Conservation (phyloP, 2,888 invertebrate genomes). For the Tryphoninae sp. region DNA sequence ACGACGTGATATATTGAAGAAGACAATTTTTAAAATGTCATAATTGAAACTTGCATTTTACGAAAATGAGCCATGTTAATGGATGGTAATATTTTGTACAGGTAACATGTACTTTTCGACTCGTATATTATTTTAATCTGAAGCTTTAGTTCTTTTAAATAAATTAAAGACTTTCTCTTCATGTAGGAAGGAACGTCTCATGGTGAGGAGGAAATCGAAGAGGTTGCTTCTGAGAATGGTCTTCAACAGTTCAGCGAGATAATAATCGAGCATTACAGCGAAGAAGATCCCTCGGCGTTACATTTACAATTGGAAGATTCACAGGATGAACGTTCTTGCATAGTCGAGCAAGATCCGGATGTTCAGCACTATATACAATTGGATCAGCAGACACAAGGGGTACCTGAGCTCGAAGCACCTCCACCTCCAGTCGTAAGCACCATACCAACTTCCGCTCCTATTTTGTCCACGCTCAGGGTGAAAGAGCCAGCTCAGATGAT, state of each 20-base stretch:
- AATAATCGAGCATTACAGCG: conserved; percentile 68
- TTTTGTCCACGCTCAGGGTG: conserved; percentile 70
- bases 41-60: not conserved
- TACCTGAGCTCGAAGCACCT: conserved; percentile 74
- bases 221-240: conserved; percentile 73
- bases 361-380: conserved; percentile 66
- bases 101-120: too few relatives aligned
- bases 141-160: not conserved
- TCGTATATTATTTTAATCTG: too few relatives aligned
- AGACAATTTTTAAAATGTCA: not conserved
- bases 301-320: conserved; percentile 73
- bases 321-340: conserved; percentile 59
- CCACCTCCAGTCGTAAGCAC: conserved; percentile 75
- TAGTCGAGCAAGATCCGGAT: conserved; percentile 45
- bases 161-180: conserved; percentile 11
- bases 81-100: too few relatives aligned
- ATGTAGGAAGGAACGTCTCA: conserved; percentile 68
- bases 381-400: conserved; percentile 70
- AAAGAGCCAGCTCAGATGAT: conserved; percentile 68
- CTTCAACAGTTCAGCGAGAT: conserved; percentile 69
- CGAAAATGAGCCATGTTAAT: too few relatives aligned
- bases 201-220: conserved; percentile 67
- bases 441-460: conserved; percentile 68
- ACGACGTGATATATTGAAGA: not conserved
- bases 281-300: conserved; percentile 68